Base-by-base conservation (phyloP, 2,113 vertebrate genomes). In the Hemibagrus wyckioides region DNA sequence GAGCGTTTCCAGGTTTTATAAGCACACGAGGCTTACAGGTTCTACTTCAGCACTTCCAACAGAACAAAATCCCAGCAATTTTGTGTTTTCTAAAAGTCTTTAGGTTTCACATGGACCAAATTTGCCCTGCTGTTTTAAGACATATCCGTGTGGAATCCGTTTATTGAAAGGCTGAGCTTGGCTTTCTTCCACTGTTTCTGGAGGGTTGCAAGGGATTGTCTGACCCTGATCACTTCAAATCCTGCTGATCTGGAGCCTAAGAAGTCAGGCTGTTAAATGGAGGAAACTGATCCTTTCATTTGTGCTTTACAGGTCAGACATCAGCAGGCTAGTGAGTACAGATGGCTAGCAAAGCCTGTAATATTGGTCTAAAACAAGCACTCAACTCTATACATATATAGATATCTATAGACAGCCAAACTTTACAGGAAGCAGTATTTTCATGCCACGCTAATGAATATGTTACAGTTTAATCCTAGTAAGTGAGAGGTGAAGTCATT, bases 211-310 rank as follows among this genome's bases (percentile, higher is more conserved):
- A 59, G 17, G 56, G 48, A 87, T 75, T 59, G 50, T 73, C 36
- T 57, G 50, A 71, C 63, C 82, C 44, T 73, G 73, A 81, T 76
- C 81, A 73, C 36, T 48, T 73, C 82, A 80, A 61, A 89, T 89
- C 81, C 88, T 65, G 59, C 83, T 88, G 80, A 82, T 82, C n/a
- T 54, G 48, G 23, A 63, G 59, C 25, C 23, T n/a, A 61, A 36
- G 67, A 57, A 30, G 75, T 63, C n/a, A 41, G 21, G 75, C 23
- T 59, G 23, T 80, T 50, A 80, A 84, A 86, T 23, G 14, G 4
- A 23, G 28, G 44, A 71, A 59, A 50, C 39, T 54, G 76, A 67
- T 88, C 50, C 56, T 39, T 48, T 82, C 48, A 21, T 61, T 33
- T 50, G 73, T 14, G 54, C 36, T 59, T 73, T 33, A 59, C 65